Evolutionary conservation across 2,113 vertebrate species (phyloP).

Genomic region (Cyanoderma ruficeps): DNA sequence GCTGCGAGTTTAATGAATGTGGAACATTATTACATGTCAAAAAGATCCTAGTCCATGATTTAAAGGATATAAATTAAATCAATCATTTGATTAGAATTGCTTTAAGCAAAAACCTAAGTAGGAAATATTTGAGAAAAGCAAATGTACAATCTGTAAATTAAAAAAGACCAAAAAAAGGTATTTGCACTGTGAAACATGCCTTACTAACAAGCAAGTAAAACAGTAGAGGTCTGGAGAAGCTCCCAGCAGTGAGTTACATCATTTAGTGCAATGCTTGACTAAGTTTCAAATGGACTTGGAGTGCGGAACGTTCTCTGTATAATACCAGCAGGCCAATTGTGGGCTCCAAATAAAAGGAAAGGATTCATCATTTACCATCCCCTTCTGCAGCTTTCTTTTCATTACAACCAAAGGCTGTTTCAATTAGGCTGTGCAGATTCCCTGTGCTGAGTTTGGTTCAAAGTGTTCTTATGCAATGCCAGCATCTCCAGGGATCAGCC

Average conservation of each 20-base stretch:
- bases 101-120: not conserved
- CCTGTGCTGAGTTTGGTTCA: not conserved
- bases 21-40: not conserved
- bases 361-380: constrained; percentile 9
- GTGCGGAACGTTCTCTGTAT: not conserved
- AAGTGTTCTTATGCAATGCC: constrained; percentile 6
- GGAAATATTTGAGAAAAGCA: not conserved
- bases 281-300: not conserved
- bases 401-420: constrained; percentile 18
- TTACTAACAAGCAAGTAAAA: constrained; percentile 31
- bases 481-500: constrained; percentile 6
- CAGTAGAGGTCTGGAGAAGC: constrained; percentile 26
- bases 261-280: constrained; percentile 10
- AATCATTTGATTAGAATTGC: constrained; percentile 13
- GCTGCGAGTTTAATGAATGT: not conserved
- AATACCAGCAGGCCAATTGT: not conserved
- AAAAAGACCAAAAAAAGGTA: not conserved
- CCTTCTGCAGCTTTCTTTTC: constrained; percentile 30
- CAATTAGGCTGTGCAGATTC: not conserved
- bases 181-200: not conserved
- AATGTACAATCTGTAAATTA: not conserved
- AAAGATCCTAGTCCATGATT: not conserved
- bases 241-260: not conserved
- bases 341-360: constrained; percentile 37
- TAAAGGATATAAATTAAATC: constrained; percentile 34